Base-by-base conservation (phyloP, 2,888 invertebrate genomes). In the Epistrophe grossulariae region DNA sequence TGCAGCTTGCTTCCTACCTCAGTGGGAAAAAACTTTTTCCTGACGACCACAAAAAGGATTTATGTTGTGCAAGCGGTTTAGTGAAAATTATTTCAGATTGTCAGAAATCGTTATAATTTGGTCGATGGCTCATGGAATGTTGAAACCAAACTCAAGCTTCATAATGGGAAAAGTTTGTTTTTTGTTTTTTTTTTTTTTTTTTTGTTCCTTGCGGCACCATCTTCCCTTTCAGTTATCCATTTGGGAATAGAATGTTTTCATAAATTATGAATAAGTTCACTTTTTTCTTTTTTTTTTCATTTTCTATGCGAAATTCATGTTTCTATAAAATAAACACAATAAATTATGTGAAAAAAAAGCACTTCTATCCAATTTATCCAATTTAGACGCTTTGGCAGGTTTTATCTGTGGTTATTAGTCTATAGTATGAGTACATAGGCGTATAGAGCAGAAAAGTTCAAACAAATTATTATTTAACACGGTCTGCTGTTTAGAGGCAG, bases 61-160 rank as follows among this genome's bases (percentile, higher is more conserved):
- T 55, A 50, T 70, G 55, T 55, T 70, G 10, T 11, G 70, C 70
- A 70, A 70, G 55, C 52, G 55, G 55, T 40, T 55, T 70, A 55
- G 40, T 50, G 55, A 52, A 70, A 70, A 70, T 70, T 40, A 55
- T 70, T 70, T 40, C 8, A 55, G 55, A 70, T 55, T 70, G 52
- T 70, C 70, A 70, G 70, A 70, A 70, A 40, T 55, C 40, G 24
- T 55, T 55, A 70, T 55, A 70, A 70, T 70, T 70, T 35, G 24
- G 19, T n/a, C 40, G 38, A 70, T 52, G 68, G 38, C 15, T 28
- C 24, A 38, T 24, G 7, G 68, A 70, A 70, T 38, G 38, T 10
- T 1, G 28, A 52, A 52, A 40, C 24, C 7, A 52, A 55, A n/a
- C 35, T 68, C 7, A 55, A 55, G 13, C 40, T 70, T 10, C n/a